Evolutionary conservation across 2,797 vertebrate genomes (phyloP), one percentile per base, ranked within the genome.

Genomic region (Sparus aurata): DNA sequence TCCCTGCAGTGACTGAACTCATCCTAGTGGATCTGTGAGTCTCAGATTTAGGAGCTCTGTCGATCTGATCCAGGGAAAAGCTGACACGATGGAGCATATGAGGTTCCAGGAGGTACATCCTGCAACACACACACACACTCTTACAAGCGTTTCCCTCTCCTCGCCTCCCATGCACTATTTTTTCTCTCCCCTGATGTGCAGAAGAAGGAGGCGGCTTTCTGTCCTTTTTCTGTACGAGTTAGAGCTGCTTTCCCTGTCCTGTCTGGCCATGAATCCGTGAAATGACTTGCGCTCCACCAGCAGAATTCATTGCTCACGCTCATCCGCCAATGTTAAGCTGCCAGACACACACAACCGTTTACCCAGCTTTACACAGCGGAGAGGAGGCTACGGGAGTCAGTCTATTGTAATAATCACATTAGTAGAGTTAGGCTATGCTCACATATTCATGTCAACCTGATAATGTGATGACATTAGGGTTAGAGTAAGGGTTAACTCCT

Each of bases 261-360:
- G 55, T 79, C 75, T 88, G 83, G 80, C 73, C 77, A 90, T 53
- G 82, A 89, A 88, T 82, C 83, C 57, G 53, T 90, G 85, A 89
- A 91, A 88, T 88, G 72, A 91, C 80, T 86, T 38, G 72, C 57
- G 72, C 80, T 77, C 57, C 78, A 58, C 22, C 78, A 45, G 53
- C 79, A 79, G 74, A 67, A 66, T 85, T 73, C 70, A 85, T 85
- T 27, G 17, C 87, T 78, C 79, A 79, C 22, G 30, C 83, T 90
- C 86, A 73, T 47, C 66, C 63, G 34, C 66, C 75, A 58, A 65
- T 7, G 64, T 77, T 80, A 63, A 79, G 73, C 87, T 67, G 69
- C 49, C 46, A 69, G 52, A 72, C 54, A 68, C 58, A 23, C 25
- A 20, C 64, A 62, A 23, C 59, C 70, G 18, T 80, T 80, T 66